Conservation (phyloP, 2,113 vertebrate species). For the Herpetotheres cachinnans region DNA sequence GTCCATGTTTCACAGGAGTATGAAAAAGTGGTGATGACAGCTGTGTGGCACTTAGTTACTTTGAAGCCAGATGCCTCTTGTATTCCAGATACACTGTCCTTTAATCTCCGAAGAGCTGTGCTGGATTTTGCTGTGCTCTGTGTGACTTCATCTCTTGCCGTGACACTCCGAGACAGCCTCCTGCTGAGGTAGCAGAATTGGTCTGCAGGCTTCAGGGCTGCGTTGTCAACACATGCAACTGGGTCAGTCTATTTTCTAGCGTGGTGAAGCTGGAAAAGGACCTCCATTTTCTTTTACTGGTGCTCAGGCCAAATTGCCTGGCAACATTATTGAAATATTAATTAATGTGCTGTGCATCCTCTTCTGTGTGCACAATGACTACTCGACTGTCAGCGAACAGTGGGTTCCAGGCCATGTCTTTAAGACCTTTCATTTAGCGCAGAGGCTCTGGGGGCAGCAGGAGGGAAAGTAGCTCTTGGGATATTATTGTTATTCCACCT, state of each 20-base stretch:
- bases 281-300: neutral
- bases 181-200: neutral
- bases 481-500: neutral
- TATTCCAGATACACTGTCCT: neutral
- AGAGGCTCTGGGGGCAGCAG: neutral
- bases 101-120: neutral
- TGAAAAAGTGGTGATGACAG: conserved; percentile 18
- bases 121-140: neutral
- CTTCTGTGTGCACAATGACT: neutral
- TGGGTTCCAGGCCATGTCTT: neutral
- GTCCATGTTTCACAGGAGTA: neutral
- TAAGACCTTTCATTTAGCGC: neutral
- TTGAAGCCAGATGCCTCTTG: conserved; percentile 8
- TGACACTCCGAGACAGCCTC: neutral
- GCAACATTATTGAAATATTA: neutral
- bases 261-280: neutral
- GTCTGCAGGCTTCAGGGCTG: neutral
- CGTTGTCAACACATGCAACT: rapidly evolving
- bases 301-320: neutral
- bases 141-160: neutral
- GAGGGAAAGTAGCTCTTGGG: neutral
- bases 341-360: neutral
- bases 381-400: rapidly evolving
- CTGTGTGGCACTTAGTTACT: neutral
- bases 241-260: neutral